Percentiles rank a stretch among this genome's conserved stretches.
phyloP scores from a whole-genome alignment of 2,888 invertebrate species.

The Patella caerulea region DNA sequence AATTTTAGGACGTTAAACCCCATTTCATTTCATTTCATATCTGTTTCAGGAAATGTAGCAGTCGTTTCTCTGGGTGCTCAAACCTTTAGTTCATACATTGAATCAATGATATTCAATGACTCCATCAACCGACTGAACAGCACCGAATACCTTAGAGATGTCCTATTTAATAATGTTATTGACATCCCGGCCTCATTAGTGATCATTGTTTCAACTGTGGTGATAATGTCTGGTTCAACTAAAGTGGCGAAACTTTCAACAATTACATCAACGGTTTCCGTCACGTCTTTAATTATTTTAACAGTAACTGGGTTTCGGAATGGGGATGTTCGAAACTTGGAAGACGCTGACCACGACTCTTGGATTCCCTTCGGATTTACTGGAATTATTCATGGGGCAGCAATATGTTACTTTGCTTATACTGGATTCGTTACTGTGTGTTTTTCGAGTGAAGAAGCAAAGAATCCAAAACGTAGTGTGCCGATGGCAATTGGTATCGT shows the following conservation, averaged over 20 bases:
- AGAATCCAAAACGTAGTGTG: not conserved
- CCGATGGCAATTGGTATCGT: not conserved
- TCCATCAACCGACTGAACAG: not conserved
- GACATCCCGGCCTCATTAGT: not conserved
- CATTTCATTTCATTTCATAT: too few relatives aligned
- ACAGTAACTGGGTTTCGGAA: not conserved
- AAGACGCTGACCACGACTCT: not conserved
- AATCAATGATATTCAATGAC: not conserved
- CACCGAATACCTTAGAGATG: not conserved
- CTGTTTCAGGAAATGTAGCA: not conserved
- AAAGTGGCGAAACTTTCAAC: not conserved
- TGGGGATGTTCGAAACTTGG: not conserved
- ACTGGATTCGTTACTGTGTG: not conserved
- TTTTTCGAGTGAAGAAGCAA: not conserved
- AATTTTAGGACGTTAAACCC: too few relatives aligned
- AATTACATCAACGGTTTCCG: not conserved
- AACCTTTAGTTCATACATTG: not conserved
- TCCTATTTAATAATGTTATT: not conserved
- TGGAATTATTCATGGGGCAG: not conserved
- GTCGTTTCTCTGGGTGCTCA: not conserved
- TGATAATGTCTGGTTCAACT: not conserved
- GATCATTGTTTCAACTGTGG: not conserved
- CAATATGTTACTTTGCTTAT: slow-evolving; percentile 4
- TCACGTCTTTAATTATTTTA: not conserved
- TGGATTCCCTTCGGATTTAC: not conserved